phyloP scores from a whole-genome alignment of 2,113 vertebrate genomes.

The Ophthalmolycus amberensis region DNA sequence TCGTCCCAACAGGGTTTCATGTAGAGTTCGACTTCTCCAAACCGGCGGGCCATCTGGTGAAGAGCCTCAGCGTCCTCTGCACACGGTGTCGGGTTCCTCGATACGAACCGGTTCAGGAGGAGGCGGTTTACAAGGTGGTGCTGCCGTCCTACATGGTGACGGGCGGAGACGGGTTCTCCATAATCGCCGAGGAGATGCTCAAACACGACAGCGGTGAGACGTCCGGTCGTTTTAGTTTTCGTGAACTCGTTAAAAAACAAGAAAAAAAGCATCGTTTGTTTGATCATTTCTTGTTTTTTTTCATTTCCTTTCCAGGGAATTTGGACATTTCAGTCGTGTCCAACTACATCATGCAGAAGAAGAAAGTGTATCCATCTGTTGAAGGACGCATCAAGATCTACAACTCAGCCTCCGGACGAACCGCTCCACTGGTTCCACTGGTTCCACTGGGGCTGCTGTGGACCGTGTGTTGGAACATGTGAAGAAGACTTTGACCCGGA shows the following conservation, averaged over 20 bases:
- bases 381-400: conserved; percentile 90
- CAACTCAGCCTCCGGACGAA: conserved; percentile 41
- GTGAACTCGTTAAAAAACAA: neutral
- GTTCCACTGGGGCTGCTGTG: conserved; percentile 51
- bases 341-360: conserved; percentile 85
- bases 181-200: conserved; percentile 85
- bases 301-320: conserved; percentile 81
- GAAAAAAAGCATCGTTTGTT: neutral
- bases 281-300: neutral
- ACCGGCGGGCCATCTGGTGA: conserved; percentile 80
- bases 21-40: conserved; percentile 87
- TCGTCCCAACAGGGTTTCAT: conserved; percentile 83
- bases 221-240: no score
- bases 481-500: neutral
- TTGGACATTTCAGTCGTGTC: conserved; percentile 87
- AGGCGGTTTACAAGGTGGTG: conserved; percentile 84
- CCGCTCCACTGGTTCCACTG: neutral
- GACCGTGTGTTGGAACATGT: conserved; percentile 30
- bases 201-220: conserved; percentile 90
- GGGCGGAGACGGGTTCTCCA: conserved; percentile 89
- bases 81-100: conserved; percentile 87
- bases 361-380: conserved; percentile 86
- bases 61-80: conserved; percentile 86
- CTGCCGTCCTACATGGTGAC: conserved; percentile 85
- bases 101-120: conserved; percentile 83